Conservation (phyloP, 2,797 vertebrate genomes). For the Crenuchus spilurus region DNA sequence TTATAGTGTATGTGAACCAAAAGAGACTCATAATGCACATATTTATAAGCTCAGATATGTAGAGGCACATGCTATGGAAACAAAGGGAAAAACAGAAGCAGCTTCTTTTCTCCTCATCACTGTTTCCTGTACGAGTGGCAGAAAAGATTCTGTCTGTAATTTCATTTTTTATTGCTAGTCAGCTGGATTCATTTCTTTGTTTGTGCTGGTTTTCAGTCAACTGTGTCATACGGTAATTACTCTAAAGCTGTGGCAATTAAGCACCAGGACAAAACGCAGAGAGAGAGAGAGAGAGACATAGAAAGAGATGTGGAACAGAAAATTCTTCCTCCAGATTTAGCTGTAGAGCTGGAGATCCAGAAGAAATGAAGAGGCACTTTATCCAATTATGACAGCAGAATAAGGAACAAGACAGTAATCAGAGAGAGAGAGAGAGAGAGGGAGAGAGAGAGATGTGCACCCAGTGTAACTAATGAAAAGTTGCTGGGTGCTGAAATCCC, state of each 20-base stretch:
- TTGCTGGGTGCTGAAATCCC: conserved; percentile 27
- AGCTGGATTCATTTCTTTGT: conserved; percentile 47
- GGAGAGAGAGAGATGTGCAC: conserved; percentile 27
- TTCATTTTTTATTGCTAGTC: conserved; percentile 50
- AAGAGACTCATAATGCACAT: not conserved
- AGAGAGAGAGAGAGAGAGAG: conserved; percentile 10
- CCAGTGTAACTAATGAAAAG: conserved; percentile 51
- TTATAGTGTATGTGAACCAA: too few species aligned
- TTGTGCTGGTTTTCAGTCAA: conserved; percentile 49
- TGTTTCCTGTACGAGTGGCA: conserved; percentile 36
- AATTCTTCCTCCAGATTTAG: conserved; percentile 21
- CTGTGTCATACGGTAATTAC: conserved; percentile 59
- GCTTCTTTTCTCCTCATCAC: conserved; percentile 38
- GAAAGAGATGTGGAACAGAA: conserved; percentile 10
- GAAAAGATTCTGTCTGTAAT: conserved; percentile 52
- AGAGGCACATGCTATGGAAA: conserved; percentile 4
- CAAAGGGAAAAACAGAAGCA: conserved; percentile 14
- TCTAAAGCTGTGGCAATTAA: conserved; percentile 60
- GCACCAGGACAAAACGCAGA: conserved; percentile 61
- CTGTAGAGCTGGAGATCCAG: conserved; percentile 9
- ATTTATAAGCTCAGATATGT: not conserved
- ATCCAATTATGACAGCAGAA: conserved; percentile 63
- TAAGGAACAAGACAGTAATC: conserved; percentile 49
- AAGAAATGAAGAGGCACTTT: conserved; percentile 42
- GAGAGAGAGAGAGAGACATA: conserved; percentile 23